Percentiles rank a stretch among this genome's conserved stretches.
Conservation (phyloP, 35 echinoderm and acorn worm genomes). For the Stichopus chloronotus region DNA sequence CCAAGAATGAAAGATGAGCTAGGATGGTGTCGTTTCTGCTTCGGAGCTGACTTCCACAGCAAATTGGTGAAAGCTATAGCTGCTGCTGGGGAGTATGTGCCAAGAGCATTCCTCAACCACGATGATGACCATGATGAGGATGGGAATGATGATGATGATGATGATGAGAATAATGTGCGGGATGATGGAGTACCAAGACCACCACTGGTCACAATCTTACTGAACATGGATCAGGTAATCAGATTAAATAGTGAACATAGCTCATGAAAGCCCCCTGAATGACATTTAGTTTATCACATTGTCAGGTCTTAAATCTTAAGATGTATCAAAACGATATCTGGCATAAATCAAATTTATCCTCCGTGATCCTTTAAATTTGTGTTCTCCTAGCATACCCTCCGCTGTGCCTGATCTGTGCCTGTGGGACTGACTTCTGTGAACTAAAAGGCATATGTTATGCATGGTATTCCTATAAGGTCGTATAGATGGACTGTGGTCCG, state of each 20-base stretch:
- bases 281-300: neutral
- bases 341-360: no score
- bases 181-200: constrained; percentile 39
- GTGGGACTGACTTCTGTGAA: no score
- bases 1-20: constrained; percentile 73
- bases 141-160: constrained; percentile 65
- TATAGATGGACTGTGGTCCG: no score
- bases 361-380: no score
- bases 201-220: constrained; percentile 82
- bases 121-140: constrained; percentile 36
- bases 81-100: constrained; percentile 9
- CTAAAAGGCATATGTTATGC: no score
- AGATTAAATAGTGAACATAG: neutral
- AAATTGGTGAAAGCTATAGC: neutral
- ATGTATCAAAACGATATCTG: no score
- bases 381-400: no score
- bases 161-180: neutral
- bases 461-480: no score
- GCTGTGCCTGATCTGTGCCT: no score
- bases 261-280: neutral
- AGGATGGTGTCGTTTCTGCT: constrained; percentile 83
- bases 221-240: constrained; percentile 80
- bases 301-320: neutral
- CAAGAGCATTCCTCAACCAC: neutral
- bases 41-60: constrained; percentile 70